Evolutionary conservation across 1,140 invertebrate genomes (phyloP).

Genomic region (Mya arenaria): DNA sequence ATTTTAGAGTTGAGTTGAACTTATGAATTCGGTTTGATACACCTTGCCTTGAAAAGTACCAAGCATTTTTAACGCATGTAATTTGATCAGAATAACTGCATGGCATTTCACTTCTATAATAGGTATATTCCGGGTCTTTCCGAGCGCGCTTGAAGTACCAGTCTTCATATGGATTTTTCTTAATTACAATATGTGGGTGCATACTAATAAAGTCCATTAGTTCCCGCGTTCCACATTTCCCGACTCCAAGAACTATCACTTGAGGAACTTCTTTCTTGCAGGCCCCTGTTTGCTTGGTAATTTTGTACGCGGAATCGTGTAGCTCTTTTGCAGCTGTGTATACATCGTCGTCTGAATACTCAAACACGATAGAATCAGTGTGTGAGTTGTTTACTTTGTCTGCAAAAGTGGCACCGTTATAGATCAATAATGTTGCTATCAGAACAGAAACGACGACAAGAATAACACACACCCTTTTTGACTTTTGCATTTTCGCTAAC

Average conservation of each 20-base stretch:
- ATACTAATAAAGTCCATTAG: slow-evolving; percentile 1
- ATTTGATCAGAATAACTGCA: slow-evolving; percentile 5
- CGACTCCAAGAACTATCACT: neutral
- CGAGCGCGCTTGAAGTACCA: neutral
- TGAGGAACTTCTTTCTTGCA: neutral
- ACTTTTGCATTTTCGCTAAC: too few relatives aligned
- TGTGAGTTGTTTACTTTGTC: too few relatives aligned
- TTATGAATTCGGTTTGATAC: neutral
- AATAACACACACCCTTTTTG: too few relatives aligned
- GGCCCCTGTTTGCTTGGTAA: too few relatives aligned
- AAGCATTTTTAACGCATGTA: neutral
- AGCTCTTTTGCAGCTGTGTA: too few relatives aligned
- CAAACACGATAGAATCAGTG: too few relatives aligned
- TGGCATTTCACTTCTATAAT: neutral
- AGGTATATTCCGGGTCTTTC: neutral
- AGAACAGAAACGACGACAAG: too few relatives aligned
- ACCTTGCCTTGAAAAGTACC: neutral
- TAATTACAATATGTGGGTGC: neutral
- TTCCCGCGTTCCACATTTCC: neutral
- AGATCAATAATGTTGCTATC: too few relatives aligned
- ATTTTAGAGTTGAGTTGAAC: neutral
- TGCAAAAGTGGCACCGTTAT: too few relatives aligned
- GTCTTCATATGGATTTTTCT: neutral
- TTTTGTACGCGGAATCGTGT: too few relatives aligned
- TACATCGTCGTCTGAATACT: too few relatives aligned